A percentile compares a stretch with the other conserved stretches of the same genome.
These are phyloP conservation scores for Hymenochirus boettgeri DNA, from an alignment of 2,113 vertebrate species.

Conservation along the genomic window DNA sequence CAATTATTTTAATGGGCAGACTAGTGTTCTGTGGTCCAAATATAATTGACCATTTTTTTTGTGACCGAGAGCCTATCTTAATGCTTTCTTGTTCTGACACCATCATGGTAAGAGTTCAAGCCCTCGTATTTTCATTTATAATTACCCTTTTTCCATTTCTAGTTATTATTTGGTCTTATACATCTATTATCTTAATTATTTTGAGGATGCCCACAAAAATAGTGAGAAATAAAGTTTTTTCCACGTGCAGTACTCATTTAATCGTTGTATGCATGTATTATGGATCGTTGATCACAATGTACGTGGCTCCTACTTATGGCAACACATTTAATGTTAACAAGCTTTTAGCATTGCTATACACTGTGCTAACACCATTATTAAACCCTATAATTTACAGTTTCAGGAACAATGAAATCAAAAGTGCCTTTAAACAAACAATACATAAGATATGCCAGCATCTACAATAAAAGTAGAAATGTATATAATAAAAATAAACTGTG, in stretches of 20 bases:
- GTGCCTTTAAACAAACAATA: no score
- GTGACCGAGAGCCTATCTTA: conserved; percentile 17
- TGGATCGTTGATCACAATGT: conserved; percentile 29
- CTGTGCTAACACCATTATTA: conserved; percentile 19
- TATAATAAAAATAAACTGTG: no score
- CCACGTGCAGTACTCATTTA: conserved; percentile 27
- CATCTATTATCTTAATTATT: conserved; percentile 8
- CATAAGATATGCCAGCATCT: no score
- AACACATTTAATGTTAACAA: conserved; percentile 30
- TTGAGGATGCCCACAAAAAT: conserved; percentile 10
- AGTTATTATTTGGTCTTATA: conserved; percentile 17
- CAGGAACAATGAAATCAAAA: conserved; percentile 18
- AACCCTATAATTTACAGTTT: conserved; percentile 31
- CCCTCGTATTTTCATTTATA: conserved; percentile 16
- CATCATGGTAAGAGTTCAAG: not conserved
- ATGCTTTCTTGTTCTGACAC: conserved; percentile 22
- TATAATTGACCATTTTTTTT: conserved; percentile 27
- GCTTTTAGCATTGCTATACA: conserved; percentile 21
- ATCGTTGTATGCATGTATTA: conserved; percentile 24
- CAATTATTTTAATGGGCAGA: conserved; percentile 11
- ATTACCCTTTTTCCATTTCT: conserved; percentile 23
- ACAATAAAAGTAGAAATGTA: no score
- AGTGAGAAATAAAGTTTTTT: conserved; percentile 21
- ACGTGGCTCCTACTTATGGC: conserved; percentile 18
- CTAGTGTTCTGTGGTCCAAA: conserved; percentile 16